Base-by-base conservation (phyloP, 1,140 invertebrate genomes). In the Hyposmocoma kahamanoa region DNA sequence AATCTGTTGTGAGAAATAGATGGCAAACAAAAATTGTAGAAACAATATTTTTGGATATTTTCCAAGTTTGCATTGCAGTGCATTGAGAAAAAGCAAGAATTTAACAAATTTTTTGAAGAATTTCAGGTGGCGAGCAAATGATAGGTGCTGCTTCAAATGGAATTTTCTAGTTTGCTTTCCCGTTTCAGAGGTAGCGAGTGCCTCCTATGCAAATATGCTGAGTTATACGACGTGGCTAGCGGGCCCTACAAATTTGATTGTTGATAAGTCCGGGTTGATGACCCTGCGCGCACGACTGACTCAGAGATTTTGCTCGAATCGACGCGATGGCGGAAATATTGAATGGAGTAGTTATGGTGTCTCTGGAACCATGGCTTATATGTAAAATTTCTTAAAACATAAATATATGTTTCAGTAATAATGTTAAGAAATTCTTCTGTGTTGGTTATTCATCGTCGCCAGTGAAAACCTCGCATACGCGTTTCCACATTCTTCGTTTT, bases 191-290 rank as follows among this genome's bases (percentile, higher is more conserved):
- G 19, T 57, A n/a, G 22, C 13, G 20, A 30, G 32, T 19, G 24
- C 32, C 28, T 50, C 56, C 48, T 65, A 76, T 73, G 62, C 66
- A 77, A 72, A 73, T 74, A 65, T 38, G 46, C 42, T 26, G 46
- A 51, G 55, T 57, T 47, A 50, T 47, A 47, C 41, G 34, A 26
- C 41, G 30, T 28, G 9, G 36, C 19, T 42, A 38, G 26, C 22
- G 62, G 56, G 59, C 62, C 55, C 63, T 69, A 72, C 56, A 64
- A 63, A 62, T 73, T 69, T 71, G 61, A 70, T 71, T 73, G 68
- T 70, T 73, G 71, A 75, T 78, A 81, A 78, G 67, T 78, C 73
- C 70, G 77, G 81, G 79, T 84, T 63, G 59, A 60, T 49, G 72
- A 70, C 69, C 74, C 66, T 64, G 56, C 63, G 66, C 69, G 67